Conservation (phyloP, 2,113 vertebrate genomes). For the Solea senegalensis region DNA sequence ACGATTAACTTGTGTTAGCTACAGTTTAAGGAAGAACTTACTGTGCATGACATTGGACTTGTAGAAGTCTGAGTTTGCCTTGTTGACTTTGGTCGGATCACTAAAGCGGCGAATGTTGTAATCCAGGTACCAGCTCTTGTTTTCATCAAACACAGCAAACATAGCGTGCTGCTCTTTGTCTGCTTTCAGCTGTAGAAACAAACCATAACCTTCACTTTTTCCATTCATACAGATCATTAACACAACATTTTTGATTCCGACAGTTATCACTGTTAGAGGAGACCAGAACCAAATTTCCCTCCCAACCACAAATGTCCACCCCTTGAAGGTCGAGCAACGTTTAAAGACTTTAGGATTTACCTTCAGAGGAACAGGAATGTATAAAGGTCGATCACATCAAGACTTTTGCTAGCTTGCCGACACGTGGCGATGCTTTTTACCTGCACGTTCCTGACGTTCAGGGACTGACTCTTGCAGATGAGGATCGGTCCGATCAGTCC, state of each 20-base stretch:
- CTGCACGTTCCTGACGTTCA: conserved; percentile 90
- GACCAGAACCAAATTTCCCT: too few relatives aligned
- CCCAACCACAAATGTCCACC: too few relatives aligned
- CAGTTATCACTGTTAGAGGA: too few relatives aligned
- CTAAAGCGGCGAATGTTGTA: conserved; percentile 88
- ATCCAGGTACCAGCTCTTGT: conserved; percentile 97
- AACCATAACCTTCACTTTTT: conserved; percentile 1
- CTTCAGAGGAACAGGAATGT: too few relatives aligned
- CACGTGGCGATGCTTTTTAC: conserved; percentile 72
- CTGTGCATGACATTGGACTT: conserved; percentile 94
- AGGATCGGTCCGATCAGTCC: conserved; percentile 93
- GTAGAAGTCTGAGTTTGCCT: conserved; percentile 87
- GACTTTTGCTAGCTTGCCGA: too few relatives aligned
- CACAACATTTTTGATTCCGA: background rate
- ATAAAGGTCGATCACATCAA: too few relatives aligned
- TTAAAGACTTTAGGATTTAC: too few relatives aligned
- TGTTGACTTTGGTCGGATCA: conserved; percentile 82
- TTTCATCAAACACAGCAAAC: conserved; percentile 94
- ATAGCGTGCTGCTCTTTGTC: conserved; percentile 91
- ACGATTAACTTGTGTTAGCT: background rate
- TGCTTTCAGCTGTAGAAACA: conserved; percentile 84
- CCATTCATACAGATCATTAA: background rate
- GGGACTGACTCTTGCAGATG: conserved; percentile 92
- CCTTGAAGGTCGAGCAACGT: too few relatives aligned
- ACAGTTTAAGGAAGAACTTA: conserved; percentile 77